phyloP scores from a whole-genome alignment of 2,797 vertebrate species.

The Heliangelus exortis region DNA sequence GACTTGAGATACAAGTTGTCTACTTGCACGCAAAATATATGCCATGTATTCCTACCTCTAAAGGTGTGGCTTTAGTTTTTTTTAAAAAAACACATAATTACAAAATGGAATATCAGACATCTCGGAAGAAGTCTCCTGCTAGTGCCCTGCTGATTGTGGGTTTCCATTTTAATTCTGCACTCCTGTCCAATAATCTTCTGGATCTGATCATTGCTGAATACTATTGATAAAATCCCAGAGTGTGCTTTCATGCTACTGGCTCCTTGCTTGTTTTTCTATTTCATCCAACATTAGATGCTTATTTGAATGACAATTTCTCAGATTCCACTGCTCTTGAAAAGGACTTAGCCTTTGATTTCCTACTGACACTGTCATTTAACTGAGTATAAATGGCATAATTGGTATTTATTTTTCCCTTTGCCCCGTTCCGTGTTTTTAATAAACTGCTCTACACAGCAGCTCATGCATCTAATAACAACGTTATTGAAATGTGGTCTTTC shows the following conservation, averaged over 20 bases:
- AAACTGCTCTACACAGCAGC: not conserved
- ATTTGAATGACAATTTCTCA: not conserved
- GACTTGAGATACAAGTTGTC: not conserved
- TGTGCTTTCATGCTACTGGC: not conserved
- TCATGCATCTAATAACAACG: not conserved
- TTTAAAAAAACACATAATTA: not conserved
- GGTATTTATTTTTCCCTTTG: not conserved
- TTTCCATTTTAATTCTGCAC: not conserved
- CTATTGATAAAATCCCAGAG: not conserved
- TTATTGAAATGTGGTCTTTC: not conserved
- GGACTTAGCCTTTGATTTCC: not conserved
- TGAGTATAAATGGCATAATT: not conserved
- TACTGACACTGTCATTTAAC: not conserved
- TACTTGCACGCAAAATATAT: not conserved
- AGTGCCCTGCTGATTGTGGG: not conserved
- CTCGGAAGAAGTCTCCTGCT: not conserved
- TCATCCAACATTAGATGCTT: not conserved
- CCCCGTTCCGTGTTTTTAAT: not conserved
- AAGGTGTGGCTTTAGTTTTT: not conserved
- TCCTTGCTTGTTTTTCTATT: not conserved
- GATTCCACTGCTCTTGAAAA: not conserved
- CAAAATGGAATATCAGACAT: not conserved
- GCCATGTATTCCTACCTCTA: not conserved
- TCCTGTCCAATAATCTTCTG: rapidly evolving
- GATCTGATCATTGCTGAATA: not conserved